Evolutionary conservation across 2,888 invertebrate genomes (phyloP), one percentile per base, ranked within the genome.

Genomic region (Argynnis bischoffii): DNA sequence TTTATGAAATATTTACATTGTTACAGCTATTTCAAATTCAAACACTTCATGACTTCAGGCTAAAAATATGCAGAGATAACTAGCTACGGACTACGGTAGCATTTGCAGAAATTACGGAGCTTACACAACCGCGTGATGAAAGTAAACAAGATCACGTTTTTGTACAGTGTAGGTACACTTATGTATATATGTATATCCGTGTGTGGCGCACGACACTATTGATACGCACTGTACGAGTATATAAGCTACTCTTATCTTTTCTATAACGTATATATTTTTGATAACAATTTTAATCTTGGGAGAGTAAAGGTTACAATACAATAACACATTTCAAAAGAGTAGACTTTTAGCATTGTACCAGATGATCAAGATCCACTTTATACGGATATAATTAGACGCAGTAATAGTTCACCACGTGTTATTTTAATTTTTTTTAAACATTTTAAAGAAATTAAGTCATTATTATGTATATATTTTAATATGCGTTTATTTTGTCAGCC

Each of bases 111-210:
- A 35, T 57, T 55, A 56, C 56, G 56, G 48, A 46, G 55, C 8
- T 41, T 41, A 41, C 35, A 41, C 35, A 41, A 41, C 35, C 54
- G 46, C 65, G 41, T 47, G 50, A 57, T 41, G 57, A 54, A 46
- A 46, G 56, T 66, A 51, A 66, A 65, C 59, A 57, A 46, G 48
- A 54, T 66, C 65, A 66, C 65, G 65, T 54, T 59, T 60, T 59
- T 14, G 51, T n/a, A 53, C 21, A 50, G 41, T 57, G 61, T 53
- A 18, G 35, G n/a, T n/a, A n/a, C 35, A 51, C 51, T 53, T 41
- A 51, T 18, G 31, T 51, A 26, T 21, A 15, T 31, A 15, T 35
- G 16, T 31, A 18, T 53, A 61, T 61, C 61, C 18, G 61, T 41
- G n/a, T 26, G 48, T 26, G n/a, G 35, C 35, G 35, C 11, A 41